phyloP scores from a whole-genome alignment of 2,888 invertebrate genomes.

The Drosophila prolongata region DNA sequence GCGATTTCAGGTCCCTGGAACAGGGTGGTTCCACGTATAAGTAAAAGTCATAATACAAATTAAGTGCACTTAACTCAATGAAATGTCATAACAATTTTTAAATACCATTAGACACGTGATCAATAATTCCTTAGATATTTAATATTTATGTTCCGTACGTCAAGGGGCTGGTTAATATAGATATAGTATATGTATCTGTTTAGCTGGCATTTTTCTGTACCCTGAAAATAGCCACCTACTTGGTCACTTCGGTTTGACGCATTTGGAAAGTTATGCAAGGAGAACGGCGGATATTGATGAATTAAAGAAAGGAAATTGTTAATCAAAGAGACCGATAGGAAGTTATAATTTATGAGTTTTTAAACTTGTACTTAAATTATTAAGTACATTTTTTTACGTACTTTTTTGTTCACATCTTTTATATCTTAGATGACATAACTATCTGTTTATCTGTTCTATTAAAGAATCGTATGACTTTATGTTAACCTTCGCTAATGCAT shows the following conservation, averaged over 20 bases:
- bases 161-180: slow-evolving; percentile 17
- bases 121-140: slow-evolving; percentile 29
- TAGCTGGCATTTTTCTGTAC: slow-evolving; percentile 19
- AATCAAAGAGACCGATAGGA: not conserved
- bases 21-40: slow-evolving; percentile 20
- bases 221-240: slow-evolving; percentile 50
- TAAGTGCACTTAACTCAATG: not conserved
- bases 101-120: slow-evolving; percentile 33
- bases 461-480: not conserved
- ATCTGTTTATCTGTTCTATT: not conserved
- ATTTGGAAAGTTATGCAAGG: slow-evolving; percentile 39
- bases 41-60: not conserved
- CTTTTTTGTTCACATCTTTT: not conserved
- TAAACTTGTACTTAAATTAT: no score
- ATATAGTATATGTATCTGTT: slow-evolving; percentile 12
- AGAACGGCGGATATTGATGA: slow-evolving; percentile 18
- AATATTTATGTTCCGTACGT: slow-evolving; percentile 4
- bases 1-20: slow-evolving; percentile 14
- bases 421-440: not conserved
- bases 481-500: slow-evolving; percentile 1
- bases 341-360: not conserved
- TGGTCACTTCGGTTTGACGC: slow-evolving; percentile 13
- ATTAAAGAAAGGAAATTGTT: slow-evolving; percentile 13
- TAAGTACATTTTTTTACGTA: no score
- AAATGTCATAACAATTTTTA: slow-evolving; percentile 26